These are phyloP conservation scores for Cyprinella venusta DNA, from an alignment of 2,797 vertebrate species.

Conservation along the genomic window DNA sequence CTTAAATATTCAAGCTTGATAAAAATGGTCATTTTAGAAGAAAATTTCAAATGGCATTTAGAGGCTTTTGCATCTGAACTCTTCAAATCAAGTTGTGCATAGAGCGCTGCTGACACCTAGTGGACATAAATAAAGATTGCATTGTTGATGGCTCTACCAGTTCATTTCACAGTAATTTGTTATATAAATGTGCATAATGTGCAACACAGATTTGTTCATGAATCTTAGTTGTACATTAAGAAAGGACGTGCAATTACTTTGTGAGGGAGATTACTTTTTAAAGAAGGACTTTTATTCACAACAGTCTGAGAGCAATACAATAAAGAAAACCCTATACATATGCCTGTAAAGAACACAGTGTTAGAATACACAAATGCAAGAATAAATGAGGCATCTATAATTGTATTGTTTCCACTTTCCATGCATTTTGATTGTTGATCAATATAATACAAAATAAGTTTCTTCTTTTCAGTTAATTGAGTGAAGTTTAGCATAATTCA, in stretches of 20 bases:
- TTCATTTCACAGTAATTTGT: neutral
- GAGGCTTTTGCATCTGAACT: too few relatives aligned
- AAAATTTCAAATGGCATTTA: too few relatives aligned
- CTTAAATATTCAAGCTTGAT: too few relatives aligned
- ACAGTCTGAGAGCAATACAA: neutral
- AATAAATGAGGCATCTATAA: neutral
- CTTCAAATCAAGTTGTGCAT: neutral
- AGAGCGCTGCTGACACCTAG: constrained; percentile 17
- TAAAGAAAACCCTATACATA: too few relatives aligned
- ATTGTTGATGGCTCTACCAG: neutral
- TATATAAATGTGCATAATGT: constrained; percentile 13
- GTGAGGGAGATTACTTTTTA: neutral
- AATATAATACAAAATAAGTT: too few relatives aligned
- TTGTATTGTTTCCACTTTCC: neutral
- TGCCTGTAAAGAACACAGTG: neutral
- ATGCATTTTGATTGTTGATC: neutral
- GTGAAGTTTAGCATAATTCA: neutral
- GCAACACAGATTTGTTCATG: neutral
- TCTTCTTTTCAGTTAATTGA: neutral
- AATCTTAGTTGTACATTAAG: neutral
- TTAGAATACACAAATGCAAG: neutral
- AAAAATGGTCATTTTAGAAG: too few relatives aligned
- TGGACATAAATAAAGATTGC: neutral
- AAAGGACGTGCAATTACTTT: neutral
- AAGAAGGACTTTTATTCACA: neutral